Base-by-base conservation (phyloP, 2,888 invertebrate species). In the Drosophila subsilvestris region DNA sequence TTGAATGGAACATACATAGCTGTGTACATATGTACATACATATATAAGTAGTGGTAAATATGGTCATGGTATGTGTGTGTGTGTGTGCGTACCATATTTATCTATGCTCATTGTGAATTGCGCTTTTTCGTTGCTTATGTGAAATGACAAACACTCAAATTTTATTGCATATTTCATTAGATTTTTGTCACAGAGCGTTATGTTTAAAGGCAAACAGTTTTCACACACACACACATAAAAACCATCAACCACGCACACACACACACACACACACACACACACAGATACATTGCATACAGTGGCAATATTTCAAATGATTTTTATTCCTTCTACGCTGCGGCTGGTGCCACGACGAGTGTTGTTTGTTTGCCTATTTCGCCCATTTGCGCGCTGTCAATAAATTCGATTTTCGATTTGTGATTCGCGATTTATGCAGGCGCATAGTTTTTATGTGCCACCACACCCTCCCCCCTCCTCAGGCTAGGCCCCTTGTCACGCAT, bases 151-250 rank as follows among this genome's bases (percentile, higher is more conserved):
- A 83, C 54, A 86, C 76, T 88, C 69, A 78, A 78, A 84, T 87
- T 84, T 88, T 86, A 88, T 87, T 88, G 85, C 87, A 87, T 87
- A 85, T 85, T 88, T 88, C 89, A 86, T 88, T 88, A 84, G 79
- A 86, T 70, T 89, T 82, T 80, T 77, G 78, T 53, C 66, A 47
- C 69, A 75, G 76, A 65, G 61, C 78, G 78, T 79, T 75, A 77
- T 84, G 66, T 77, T 77, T 84, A 72, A 72, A 84, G 69, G 81
- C 75, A 79, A 74, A 67, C 53, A 69, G 42, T 53, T 47, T 47
- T 48, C 66, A 20, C 50, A n/a, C 37, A 17, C 37, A 22, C 25
- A 29, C 12, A 54, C 55, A 59, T 45, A 47, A n/a, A 7, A n/a
- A 37, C 37, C 37, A 44, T 55, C 27, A 27, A 29, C 18, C 48